Evolutionary conservation across 2,113 vertebrate species (phyloP), one percentile per base, ranked within the genome.

Genomic region (Malurus melanocephalus): DNA sequence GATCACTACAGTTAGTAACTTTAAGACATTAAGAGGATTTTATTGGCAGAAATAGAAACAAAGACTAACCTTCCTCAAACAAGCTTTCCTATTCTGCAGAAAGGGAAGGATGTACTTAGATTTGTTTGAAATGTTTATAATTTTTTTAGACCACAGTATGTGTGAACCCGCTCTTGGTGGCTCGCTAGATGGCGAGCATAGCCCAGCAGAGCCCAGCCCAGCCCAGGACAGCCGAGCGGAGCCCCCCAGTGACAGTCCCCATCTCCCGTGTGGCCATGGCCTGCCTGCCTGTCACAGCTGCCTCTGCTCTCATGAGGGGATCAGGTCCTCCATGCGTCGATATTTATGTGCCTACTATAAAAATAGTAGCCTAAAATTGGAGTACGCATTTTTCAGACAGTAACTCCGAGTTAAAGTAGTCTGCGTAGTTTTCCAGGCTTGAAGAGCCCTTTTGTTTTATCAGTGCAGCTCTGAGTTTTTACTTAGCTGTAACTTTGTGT

Each of bases 131-230:
- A 24, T 8, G 17, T 65, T 42, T 74, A 2, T 35, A 10, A 10
- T 45, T n/a, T 43, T 60, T 65, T 80, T 4, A 19, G 22, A 3
- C 3, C 0, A 0, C 5, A 5, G 11, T 11, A 19, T 30, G 26
- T 6, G 21, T 3, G 16, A 27, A 7, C 4, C 8, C 2, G 2
- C 11, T 28, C 68, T 52, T 13, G 22, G 19, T 32, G 66, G 4
- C 14, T 96, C 96, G 24, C 97, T 94, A 97, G 97, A 62, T 96
- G 96, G 96, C 89, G 95, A 89, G 30, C 45, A 21, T 24, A 53
- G 77, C 43, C n/a, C 52, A 1, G 45, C 62, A 10, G 9, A 48
- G 62, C 45, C 40, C 35, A 7, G 48, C 49, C 32, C 53, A 9
- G 55, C 61, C 4, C 24, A 11, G 60, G 11, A 16, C 66, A 32